phyloP scores from a whole-genome alignment of 2,888 invertebrate genomes.

The Agrotis ipsilon region DNA sequence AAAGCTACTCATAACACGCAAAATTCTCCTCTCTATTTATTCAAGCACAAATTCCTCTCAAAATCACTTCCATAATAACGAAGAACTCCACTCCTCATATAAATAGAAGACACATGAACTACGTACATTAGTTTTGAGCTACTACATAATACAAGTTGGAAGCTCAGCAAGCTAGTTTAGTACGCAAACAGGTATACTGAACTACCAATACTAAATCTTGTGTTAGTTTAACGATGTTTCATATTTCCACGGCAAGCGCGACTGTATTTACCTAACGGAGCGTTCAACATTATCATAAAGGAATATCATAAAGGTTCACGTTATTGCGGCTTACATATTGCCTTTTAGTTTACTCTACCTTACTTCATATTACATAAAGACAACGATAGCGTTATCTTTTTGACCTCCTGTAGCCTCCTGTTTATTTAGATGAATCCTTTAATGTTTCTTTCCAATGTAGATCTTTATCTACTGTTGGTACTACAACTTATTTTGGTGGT shows the following conservation, averaged over 20 bases:
- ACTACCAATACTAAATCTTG: constrained; percentile 59
- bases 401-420: constrained; percentile 53
- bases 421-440: constrained; percentile 59
- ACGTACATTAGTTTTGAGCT: constrained; percentile 40
- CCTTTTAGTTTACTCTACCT: constrained; percentile 75
- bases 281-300: constrained; percentile 78
- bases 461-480: constrained; percentile 47
- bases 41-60: background rate
- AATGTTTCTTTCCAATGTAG: constrained; percentile 53
- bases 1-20: background rate
- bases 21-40: background rate
- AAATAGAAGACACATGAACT: constrained; percentile 33
- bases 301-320: constrained; percentile 80
- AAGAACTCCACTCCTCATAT: constrained; percentile 3
- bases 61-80: constrained; percentile 17
- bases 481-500: constrained; percentile 23
- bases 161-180: constrained; percentile 53
- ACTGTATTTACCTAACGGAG: constrained; percentile 70
- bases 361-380: constrained; percentile 69
- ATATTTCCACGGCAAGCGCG: constrained; percentile 70
- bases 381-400: constrained; percentile 73
- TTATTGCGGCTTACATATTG: constrained; percentile 78
- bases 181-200: constrained; percentile 57
- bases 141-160: constrained; percentile 45
- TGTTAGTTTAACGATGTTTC: constrained; percentile 63